These are phyloP conservation scores for Lepidurus couesii DNA, from an alignment of 1,140 invertebrate species.

Conservation along the genomic window DNA sequence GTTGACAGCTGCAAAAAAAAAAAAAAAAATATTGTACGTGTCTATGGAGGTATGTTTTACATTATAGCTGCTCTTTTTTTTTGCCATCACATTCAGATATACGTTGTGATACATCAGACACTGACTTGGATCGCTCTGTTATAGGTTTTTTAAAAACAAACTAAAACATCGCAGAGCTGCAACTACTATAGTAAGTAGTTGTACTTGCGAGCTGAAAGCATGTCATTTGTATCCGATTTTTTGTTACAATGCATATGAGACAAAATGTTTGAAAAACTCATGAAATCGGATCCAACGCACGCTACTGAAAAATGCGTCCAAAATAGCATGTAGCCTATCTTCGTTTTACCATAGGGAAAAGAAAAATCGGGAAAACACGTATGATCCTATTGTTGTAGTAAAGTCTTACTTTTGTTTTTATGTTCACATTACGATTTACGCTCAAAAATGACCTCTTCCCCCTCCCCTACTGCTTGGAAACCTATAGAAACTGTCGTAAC, in stretches of 20 bases:
- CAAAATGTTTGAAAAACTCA: too few relatives aligned
- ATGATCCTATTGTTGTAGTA: neutral
- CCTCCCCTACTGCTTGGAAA: constrained; percentile 12
- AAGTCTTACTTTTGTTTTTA: neutral
- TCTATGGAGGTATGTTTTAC: constrained; percentile 15
- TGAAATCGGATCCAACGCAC: too few relatives aligned
- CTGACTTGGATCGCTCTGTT: neutral
- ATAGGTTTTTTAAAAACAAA: neutral
- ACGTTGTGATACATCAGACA: neutral
- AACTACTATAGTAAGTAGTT: too few relatives aligned
- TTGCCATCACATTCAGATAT: neutral
- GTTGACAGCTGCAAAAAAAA: neutral
- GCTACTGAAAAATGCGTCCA: too few relatives aligned
- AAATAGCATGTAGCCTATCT: neutral
- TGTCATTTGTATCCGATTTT: too few relatives aligned
- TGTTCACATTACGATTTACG: neutral
- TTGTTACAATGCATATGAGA: too few relatives aligned
- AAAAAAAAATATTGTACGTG: neutral
- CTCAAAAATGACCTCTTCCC: neutral
- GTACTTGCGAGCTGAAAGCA: too few relatives aligned
- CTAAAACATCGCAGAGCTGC: neutral
- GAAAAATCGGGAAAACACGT: neutral
- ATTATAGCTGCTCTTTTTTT: constrained; percentile 16
- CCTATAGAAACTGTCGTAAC: neutral
- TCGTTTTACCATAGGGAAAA: neutral